Percentiles rank a stretch among this genome's conserved stretches.
Evolutionary conservation across 2,888 invertebrate species (phyloP).

Genomic region (Caenorhabditis panamensis): DNA sequence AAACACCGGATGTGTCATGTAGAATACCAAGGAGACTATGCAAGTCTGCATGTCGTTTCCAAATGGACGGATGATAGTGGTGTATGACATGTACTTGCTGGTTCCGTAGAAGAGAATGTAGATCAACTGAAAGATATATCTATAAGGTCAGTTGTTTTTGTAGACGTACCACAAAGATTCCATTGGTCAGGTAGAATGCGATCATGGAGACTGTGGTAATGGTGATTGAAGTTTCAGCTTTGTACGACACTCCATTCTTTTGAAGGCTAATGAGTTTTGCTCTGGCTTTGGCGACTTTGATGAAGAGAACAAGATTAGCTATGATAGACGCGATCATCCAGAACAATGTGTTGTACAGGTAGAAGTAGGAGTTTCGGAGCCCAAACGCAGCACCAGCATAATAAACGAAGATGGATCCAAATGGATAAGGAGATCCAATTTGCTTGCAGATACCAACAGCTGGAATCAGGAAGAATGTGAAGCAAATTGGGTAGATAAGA

Average conservation of each 20-base stretch:
- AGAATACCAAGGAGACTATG: conserved; percentile 40
- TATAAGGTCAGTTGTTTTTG: no score
- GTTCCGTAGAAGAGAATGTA: conserved; percentile 41
- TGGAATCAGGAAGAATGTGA: conserved; percentile 42
- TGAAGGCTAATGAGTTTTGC: conserved; percentile 22
- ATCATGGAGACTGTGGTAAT: conserved; percentile 44
- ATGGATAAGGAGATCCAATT: conserved; percentile 18
- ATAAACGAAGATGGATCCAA: conserved; percentile 31
- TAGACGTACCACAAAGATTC: conserved; percentile 22
- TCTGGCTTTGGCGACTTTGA: conserved; percentile 12
- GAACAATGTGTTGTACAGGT: conserved; percentile 19
- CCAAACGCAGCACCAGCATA: conserved; percentile 34
- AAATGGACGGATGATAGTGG: conserved; percentile 20
- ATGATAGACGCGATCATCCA: conserved; percentile 29
- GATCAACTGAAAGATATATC: conserved; percentile 39
- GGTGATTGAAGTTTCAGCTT: conserved; percentile 29
- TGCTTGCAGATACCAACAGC: conserved; percentile 36
- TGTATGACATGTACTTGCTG: conserved; percentile 22
- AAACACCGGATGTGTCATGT: conserved; percentile 39
- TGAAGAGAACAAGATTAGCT: conserved; percentile 19
- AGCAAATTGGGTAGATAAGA: conserved; percentile 27
- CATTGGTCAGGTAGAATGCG: conserved; percentile 31
- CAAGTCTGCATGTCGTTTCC: conserved; percentile 44
- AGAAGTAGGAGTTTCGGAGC: conserved; percentile 34
- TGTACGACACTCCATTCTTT: conserved; percentile 11